Base-by-base conservation (phyloP, 1,140 invertebrate species). In the Drosophila hydei region DNA sequence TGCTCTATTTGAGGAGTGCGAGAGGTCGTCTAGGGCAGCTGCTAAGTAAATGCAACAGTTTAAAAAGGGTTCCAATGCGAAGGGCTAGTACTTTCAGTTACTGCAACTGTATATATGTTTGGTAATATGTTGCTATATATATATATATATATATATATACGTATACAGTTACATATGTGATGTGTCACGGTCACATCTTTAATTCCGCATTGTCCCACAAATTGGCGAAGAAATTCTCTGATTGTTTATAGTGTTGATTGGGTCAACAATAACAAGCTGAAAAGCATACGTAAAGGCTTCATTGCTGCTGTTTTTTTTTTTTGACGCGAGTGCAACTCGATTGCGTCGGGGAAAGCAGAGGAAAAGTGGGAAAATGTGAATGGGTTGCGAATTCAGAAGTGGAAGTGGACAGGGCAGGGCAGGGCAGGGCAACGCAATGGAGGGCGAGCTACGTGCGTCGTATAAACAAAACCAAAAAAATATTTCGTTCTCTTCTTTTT, bases 211-310 rank as follows among this genome's bases (percentile, higher is more conserved):
- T 16, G 16, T 19, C 18, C 3, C 45, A 12, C 11, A 43, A 42
- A 61, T 52, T 68, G 65, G 38, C 45, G 36, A 27, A 61, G 45
- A 60, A 50, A 21, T 68, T 25, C 36, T 11, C 19, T 25, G 45
- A 69, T 62, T 69, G 65, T 69, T 62, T 69, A 62, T 69, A 42
- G 38, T 52, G 40, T 62, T 69, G 65, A 69, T 69, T 62, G 58
- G 58, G 58, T 62, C 30, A 33, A 33, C 48, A 59, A 45, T 54
- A 54, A 60, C 51, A 40, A 67, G 27, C 27, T 23, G 25, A n/a
- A 9, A 45, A 42, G 45, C 54, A n/a, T n/a, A n/a, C n/a, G n/a
- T n/a, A n/a, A n/a, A n/a, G 21, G 21, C 21, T 23, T 30, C 30
- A 16, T 59, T 40, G 21, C 12, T 38, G 16, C 36, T 12, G 18